Evolutionary conservation across 2,113 vertebrate species (phyloP), one percentile per base, ranked within the genome.

Genomic region (Cavia porcellus): DNA sequence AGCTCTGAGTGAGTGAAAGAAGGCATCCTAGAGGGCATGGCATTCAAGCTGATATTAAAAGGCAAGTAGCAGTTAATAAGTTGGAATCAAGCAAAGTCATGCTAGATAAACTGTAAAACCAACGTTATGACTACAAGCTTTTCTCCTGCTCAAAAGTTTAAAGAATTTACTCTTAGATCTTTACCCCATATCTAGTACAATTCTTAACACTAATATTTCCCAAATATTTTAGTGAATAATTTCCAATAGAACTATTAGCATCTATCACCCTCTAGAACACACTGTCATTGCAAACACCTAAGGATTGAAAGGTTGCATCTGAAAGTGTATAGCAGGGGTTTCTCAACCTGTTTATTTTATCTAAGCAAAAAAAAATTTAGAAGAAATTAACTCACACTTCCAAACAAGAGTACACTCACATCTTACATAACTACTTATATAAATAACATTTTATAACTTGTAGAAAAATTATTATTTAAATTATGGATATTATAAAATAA

Each of bases 161-260:
- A 72, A 45, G 19, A 82, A 84, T 17, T 92, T 50, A 45, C 70
- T 52, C 28, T 52, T 74, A 50, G 20, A 32, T 80, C 66, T 77
- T 94, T 92, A 45, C 10, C 22, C 24, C 75, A n/a, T 24, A 7
- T 17, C 20, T 42, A 83, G 7, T 25, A 79, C 10, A 82, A 10
- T 72, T 86, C 61, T 2, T 79, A 91, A 47, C 3, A 62, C 75
- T 52, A 88, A 72, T 92, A 35, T 47, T 94, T 90, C 74, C 57
- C 74, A 84, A 66, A 47, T 57, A 85, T 25, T 96, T 93, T 95
- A 95, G 55, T 96, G 45, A 94, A 38, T 87, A 52, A 64, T 64
- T 70, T 3, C 28, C 64, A 89, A 55, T 8, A 50, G 62, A 64
- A 80, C 83, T 45, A 74, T 64, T 95, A 92, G 32, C 28, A 62